These are phyloP conservation scores for Stigmatopora nigra DNA, from an alignment of 2,113 vertebrate genomes.

Conservation along the genomic window DNA sequence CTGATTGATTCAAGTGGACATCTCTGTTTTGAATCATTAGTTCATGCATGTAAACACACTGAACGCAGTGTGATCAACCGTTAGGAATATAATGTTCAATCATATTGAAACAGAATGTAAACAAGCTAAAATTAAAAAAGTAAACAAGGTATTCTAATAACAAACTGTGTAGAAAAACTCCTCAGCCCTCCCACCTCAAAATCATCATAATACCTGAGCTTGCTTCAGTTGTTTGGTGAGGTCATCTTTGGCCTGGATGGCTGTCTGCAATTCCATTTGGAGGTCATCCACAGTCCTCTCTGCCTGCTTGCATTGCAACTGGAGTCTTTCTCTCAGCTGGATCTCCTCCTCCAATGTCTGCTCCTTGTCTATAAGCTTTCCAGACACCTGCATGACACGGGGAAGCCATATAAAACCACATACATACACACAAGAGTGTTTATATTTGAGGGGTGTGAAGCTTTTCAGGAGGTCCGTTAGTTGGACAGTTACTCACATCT, in stretches of 20 bases:
- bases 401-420: no score
- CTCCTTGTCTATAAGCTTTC: slow-evolving; percentile 68
- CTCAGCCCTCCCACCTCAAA: no score
- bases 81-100: not conserved
- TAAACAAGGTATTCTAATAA: no score
- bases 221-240: slow-evolving; percentile 66
- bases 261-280: slow-evolving; percentile 66
- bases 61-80: slow-evolving; percentile 1
- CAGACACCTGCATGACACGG: slow-evolving; percentile 53
- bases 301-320: slow-evolving; percentile 71
- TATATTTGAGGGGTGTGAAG: not conserved
- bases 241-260: slow-evolving; percentile 64
- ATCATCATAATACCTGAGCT: slow-evolving; percentile 53
- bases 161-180: no score
- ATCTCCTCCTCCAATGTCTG: slow-evolving; percentile 71
- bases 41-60: slow-evolving; percentile 12
- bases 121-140: not conserved
- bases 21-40: slow-evolving; percentile 23
- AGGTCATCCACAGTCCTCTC: slow-evolving; percentile 69
- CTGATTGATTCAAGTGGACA: slow-evolving; percentile 45
- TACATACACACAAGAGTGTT: not conserved
- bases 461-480: not conserved
- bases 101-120: not conserved
- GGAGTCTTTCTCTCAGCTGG: slow-evolving; percentile 66
- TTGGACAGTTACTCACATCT: slow-evolving; percentile 48